Evolutionary conservation across 92 coral and sea anemone species (phyloP).

Genomic region (Paramuricea clavata): DNA sequence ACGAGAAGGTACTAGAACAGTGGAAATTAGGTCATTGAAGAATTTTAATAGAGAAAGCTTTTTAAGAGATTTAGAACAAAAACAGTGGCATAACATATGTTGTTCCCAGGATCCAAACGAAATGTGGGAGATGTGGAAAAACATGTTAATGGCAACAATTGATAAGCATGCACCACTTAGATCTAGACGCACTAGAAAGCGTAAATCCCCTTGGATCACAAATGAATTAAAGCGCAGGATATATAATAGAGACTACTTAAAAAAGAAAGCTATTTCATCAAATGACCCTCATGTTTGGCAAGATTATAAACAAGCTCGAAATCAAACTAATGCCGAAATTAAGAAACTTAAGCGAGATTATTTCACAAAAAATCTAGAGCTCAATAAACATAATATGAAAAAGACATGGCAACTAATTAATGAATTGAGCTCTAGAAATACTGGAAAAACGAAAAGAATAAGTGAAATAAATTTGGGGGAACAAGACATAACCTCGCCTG

Average conservation of each 20-base stretch:
- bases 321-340: conserved; percentile 9
- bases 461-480: background rate
- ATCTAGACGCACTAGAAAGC: conserved; percentile 14
- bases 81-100: conserved; percentile 36
- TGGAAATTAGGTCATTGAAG: conserved; percentile 42
- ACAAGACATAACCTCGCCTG: background rate
- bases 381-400: background rate
- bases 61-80: conserved; percentile 48
- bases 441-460: background rate
- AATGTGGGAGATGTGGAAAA: conserved; percentile 49
- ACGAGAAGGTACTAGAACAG: conserved; percentile 48
- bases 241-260: conserved; percentile 35
- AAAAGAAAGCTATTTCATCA: conserved; percentile 23
- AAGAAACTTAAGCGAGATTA: conserved; percentile 7
- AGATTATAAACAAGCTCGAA: conserved; percentile 2
- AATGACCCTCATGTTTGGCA: conserved; percentile 14
- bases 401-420: background rate
- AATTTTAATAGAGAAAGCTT: conserved; percentile 53
- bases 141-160: conserved; percentile 12
- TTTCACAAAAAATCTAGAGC: background rate
- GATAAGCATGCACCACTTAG: conserved; percentile 44
- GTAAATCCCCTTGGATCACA: conserved; percentile 52
- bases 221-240: conserved; percentile 29
- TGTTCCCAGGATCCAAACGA: conserved; percentile 36
- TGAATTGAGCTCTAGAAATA: background rate